Base-by-base conservation (phyloP, 2,113 vertebrate species). In the Poeciliopsis occidentalis region DNA sequence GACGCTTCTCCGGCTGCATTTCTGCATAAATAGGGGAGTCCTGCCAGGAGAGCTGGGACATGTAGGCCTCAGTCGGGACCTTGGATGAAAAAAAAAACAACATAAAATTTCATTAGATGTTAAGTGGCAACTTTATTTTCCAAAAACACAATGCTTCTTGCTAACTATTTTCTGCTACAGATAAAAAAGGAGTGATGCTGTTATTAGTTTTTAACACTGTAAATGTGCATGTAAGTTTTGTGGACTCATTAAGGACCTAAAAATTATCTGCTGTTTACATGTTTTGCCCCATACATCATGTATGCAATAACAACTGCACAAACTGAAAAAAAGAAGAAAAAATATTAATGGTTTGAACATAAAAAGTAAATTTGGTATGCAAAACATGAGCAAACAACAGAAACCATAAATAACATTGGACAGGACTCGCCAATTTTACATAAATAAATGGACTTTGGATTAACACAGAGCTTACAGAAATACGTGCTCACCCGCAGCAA, bases 381-480 rank as follows among this genome's bases (percentile, higher is more conserved):
- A 60, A 1, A 71, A 22, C 47, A 32, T 31, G 69, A 6, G 73
- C 26, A 67, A 17, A 67, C 69, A 62, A 69, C 19, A 32, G 27
- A 73, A 70, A 57, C 22, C 64, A 64, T 54, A 64, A 64, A 71
- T 41, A 44, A 7, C 47, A 63, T 70, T 12, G 71, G 70, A 60
- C 12, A 51, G 74, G 75, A 76, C 60, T 60, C 24, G 12, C 39
- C 0, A 15, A 31, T 63, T 71, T 67, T 62, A 67, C 64, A 74
- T 31, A 69, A 82, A 39, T n/a, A 12, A 8, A 72, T 67, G 67
- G 71, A 76, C 3, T 65, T 8, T 57, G 76, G 82, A 85, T 91
- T 88, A 87, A 73, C 44, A 34, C 26, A 26, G 63, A 79, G 85
- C 11, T 86, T 78, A 90, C 22, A 71, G 54, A 63, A 65, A 85